Evolutionary conservation across 2,888 invertebrate genomes (phyloP).

Genomic region (Stegana nigrithorax): DNA sequence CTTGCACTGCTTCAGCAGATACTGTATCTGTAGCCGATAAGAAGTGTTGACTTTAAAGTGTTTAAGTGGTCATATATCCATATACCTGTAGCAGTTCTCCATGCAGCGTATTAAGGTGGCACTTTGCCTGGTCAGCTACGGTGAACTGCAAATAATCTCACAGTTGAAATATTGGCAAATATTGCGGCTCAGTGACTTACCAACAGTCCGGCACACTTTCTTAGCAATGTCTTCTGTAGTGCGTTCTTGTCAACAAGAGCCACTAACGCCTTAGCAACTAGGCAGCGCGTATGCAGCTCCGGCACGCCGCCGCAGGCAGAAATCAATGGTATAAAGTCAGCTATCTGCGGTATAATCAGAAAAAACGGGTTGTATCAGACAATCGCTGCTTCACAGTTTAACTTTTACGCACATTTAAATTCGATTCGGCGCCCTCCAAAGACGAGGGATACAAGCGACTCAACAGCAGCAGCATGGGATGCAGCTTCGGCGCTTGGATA

Average conservation of each 20-base stretch:
- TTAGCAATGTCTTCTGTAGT: conserved; percentile 54
- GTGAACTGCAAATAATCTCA: not conserved
- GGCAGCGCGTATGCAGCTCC: conserved; percentile 77
- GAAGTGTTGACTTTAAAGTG: not conserved
- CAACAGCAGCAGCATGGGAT: conserved; percentile 82
- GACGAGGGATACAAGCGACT: conserved; percentile 82
- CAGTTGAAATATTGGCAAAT: conserved; percentile 5
- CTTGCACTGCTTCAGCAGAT: conserved; percentile 40
- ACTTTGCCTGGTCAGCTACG: conserved; percentile 39
- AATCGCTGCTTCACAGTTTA: not conserved
- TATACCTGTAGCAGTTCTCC: conserved; percentile 57
- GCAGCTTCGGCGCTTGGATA: conserved; percentile 72
- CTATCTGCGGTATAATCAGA: conserved; percentile 68
- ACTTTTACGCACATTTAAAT: conserved; percentile 72
- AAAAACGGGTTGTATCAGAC: not conserved
- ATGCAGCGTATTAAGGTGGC: conserved; percentile 48
- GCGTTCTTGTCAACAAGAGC: conserved; percentile 71
- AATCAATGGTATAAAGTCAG: conserved; percentile 76
- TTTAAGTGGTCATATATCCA: not conserved
- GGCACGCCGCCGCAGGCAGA: conserved; percentile 75
- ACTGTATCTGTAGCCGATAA: conserved; percentile 35
- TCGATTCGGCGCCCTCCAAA: conserved; percentile 77
- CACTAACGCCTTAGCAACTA: conserved; percentile 79
- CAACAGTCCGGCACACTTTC: conserved; percentile 45
- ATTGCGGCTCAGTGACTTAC: conserved; percentile 29